Evolutionary conservation across 2,888 invertebrate genomes (phyloP), one percentile per base, ranked within the genome.

Genomic region (Phanerotoma sp.): DNA sequence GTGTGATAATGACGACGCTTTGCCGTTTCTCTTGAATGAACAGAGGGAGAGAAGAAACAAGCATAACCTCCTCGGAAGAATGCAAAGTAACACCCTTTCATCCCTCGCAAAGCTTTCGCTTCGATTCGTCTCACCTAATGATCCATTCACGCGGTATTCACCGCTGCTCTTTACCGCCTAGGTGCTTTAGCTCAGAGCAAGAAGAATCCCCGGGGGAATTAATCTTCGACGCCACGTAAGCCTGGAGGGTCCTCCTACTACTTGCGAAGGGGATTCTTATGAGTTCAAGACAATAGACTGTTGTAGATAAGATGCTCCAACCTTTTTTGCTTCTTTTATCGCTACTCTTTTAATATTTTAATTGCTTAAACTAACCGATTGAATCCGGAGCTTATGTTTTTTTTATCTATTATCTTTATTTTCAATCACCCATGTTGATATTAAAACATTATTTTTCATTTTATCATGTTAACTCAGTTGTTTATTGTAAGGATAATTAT

Each of bases 201-300:
- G 38, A 46, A 42, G 44, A 52, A 42, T 22, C 42, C 50, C 46
- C 11, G 46, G 44, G 47, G 51, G 55, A 50, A 61, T 59, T 57
- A 58, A 58, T 58, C 57, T 57, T 57, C 53, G 57, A 57, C 51
- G 38, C 53, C 40, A 37, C 32, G 30, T 44, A 54, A 54, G 49
- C 49, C 49, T 49, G 38, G 21, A 35, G 45, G 49, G 37, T 25
- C 37, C 50, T 41, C 45, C 18, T 50, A 20, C 44, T 32, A 37
- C 45, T 40, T 50, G 30, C 15, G 5, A 49, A 33, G 47, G 42
- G 48, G 20, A 32, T 35, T 47, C 32, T 30, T 21, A 56, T 45
- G 42, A 30, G 46, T 50, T 50, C 25, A 20, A 22, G 30, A 38
- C 46, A 37, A 46, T 33, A 50, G 38, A 38, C 38, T 25, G 20